These are phyloP conservation scores for Bombus terrestris DNA, from an alignment of 1,140 invertebrate genomes.

Conservation along the genomic window DNA sequence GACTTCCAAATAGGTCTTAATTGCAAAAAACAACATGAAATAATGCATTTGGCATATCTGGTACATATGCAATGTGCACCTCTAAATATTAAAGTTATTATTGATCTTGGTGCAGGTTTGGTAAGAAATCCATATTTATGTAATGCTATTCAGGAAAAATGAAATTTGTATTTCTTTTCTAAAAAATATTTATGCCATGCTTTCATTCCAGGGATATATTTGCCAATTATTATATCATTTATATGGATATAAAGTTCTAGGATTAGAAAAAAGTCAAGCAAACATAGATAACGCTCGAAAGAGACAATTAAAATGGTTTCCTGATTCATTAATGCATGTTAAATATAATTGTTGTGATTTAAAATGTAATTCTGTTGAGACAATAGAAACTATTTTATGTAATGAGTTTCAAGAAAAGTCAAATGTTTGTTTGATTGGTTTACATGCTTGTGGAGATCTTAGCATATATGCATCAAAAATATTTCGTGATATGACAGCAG, in stretches of 20 bases:
- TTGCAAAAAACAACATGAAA: slow-evolving; percentile 88
- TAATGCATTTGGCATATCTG: slow-evolving; percentile 84
- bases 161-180: not conserved
- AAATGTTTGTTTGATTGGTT: slow-evolving; percentile 85
- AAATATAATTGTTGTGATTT: slow-evolving; percentile 85
- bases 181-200: slow-evolving; percentile 1
- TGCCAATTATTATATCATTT: slow-evolving; percentile 87
- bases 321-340: slow-evolving; percentile 82
- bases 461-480: slow-evolving; percentile 88
- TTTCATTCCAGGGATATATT: slow-evolving; percentile 87
- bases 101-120: slow-evolving; percentile 93
- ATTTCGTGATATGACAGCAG: slow-evolving; percentile 86
- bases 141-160: not conserved
- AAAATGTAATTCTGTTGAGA: slow-evolving; percentile 79
- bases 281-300: slow-evolving; percentile 86
- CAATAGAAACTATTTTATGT: slow-evolving; percentile 79
- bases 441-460: slow-evolving; percentile 94
- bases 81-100: slow-evolving; percentile 83
- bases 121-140: slow-evolving; percentile 77
- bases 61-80: slow-evolving; percentile 84
- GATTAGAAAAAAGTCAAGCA: slow-evolving; percentile 86
- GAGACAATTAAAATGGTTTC: slow-evolving; percentile 84
- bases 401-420: slow-evolving; percentile 76
- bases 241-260: slow-evolving; percentile 87
- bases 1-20: slow-evolving; percentile 80